phyloP scores from a whole-genome alignment of 1,140 invertebrate genomes.

The Armadillidium nasatum region DNA sequence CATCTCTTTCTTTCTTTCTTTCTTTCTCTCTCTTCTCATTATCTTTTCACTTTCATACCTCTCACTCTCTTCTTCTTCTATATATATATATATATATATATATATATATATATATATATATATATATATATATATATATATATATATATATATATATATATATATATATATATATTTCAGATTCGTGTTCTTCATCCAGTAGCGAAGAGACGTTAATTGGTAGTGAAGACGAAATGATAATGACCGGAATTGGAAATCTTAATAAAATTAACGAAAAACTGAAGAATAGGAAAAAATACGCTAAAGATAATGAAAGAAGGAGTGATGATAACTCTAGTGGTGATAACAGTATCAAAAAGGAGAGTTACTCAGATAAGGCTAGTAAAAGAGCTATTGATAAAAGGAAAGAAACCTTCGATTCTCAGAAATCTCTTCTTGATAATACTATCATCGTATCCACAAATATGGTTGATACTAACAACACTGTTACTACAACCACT shows the following conservation, averaged over 20 bases:
- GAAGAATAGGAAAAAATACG: not conserved
- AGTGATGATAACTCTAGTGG: not conserved
- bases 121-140: too few species aligned
- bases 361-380: not conserved
- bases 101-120: too few species aligned
- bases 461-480: not conserved
- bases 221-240: not conserved
- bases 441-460: not conserved
- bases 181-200: not conserved
- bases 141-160: too few species aligned
- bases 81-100: too few species aligned
- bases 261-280: not conserved
- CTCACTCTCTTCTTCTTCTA: not conserved
- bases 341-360: not conserved
- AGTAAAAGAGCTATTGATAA: not conserved
- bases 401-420: not conserved
- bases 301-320: not conserved
- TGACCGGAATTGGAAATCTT: not conserved
- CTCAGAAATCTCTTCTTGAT: too few species aligned
- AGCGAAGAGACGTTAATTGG: not conserved
- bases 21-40: not conserved
- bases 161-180: too few species aligned
- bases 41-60: not conserved
- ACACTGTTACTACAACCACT: not conserved
- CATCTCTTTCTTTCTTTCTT: too few species aligned